Evolutionary conservation across 2,113 vertebrate genomes (phyloP).

Genomic region (Tetrao urogallus): DNA sequence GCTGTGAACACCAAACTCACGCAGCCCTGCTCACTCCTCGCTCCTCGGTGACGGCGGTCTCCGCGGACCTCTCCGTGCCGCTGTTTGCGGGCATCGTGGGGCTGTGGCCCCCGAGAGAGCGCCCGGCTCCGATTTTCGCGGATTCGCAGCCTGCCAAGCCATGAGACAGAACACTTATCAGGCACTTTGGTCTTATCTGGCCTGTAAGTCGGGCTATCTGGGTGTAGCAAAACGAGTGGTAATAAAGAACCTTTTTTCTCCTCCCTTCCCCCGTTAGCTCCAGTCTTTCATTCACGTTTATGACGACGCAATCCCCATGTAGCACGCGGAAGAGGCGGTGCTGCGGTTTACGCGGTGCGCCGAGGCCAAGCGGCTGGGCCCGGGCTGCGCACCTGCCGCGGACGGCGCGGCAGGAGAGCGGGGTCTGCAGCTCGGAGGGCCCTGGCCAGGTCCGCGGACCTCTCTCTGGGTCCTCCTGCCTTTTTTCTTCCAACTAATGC

Average conservation of each 20-base stretch:
- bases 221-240: not conserved
- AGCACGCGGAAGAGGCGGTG: not conserved
- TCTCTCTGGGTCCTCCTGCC: not conserved
- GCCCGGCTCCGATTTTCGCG: not conserved
- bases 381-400: not conserved
- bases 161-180: not conserved
- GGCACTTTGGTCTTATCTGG: not conserved
- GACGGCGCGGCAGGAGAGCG: fast-evolving
- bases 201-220: not conserved
- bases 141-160: not conserved
- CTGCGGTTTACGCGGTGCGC: not conserved
- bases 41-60: too few species aligned
- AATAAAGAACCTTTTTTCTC: not conserved
- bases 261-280: not conserved
- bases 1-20: not conserved
- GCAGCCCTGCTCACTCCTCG: too few species aligned
- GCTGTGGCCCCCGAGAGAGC: too few species aligned
- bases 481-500: fast-evolving
- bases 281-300: not conserved
- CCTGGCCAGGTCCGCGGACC: not conserved
- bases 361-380: not conserved
- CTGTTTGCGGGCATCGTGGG: too few species aligned
- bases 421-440: not conserved
- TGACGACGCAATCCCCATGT: not conserved
- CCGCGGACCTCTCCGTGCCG: too few species aligned